Conservation (phyloP, 2,888 invertebrate genomes). For the Orthosia gothica region DNA sequence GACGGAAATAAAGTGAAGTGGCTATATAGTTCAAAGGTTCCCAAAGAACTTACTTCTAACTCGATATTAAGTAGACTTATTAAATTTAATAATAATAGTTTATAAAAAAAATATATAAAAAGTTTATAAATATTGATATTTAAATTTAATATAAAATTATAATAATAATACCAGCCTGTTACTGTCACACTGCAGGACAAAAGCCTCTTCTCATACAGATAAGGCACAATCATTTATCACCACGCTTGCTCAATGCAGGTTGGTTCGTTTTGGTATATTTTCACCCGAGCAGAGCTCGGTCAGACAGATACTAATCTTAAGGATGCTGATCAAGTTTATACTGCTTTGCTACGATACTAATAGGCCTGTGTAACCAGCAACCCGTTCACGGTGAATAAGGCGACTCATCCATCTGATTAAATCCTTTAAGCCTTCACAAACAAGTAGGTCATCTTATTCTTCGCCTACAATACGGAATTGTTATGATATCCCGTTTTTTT, state of each 20-base stretch:
- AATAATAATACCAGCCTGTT: too few species aligned
- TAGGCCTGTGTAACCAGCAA: conserved; percentile 6
- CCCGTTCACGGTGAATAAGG: conserved; percentile 31
- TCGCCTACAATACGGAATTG: background rate
- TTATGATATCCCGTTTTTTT: background rate
- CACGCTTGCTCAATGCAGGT: too few species aligned
- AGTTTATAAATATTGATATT: too few species aligned
- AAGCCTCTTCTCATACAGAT: too few species aligned
- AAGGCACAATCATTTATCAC: too few species aligned
- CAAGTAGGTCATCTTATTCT: conserved; percentile 14
- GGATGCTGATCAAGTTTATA: conserved; percentile 1
- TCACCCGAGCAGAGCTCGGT: too few species aligned
- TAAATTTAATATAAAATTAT: too few species aligned
- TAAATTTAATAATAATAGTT: too few species aligned
- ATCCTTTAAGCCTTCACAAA: conserved; percentile 14
- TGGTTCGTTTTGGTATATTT: too few species aligned
- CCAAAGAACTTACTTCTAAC: background rate
- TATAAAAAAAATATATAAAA: too few species aligned
- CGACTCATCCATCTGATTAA: conserved; percentile 34
- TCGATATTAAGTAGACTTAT: too few species aligned
- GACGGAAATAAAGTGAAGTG: background rate
- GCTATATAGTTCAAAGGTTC: background rate
- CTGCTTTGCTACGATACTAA: background rate
- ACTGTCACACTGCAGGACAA: too few species aligned
- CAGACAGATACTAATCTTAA: background rate